Base-by-base conservation (phyloP, 2,797 vertebrate genomes). In the Manis javanica region DNA sequence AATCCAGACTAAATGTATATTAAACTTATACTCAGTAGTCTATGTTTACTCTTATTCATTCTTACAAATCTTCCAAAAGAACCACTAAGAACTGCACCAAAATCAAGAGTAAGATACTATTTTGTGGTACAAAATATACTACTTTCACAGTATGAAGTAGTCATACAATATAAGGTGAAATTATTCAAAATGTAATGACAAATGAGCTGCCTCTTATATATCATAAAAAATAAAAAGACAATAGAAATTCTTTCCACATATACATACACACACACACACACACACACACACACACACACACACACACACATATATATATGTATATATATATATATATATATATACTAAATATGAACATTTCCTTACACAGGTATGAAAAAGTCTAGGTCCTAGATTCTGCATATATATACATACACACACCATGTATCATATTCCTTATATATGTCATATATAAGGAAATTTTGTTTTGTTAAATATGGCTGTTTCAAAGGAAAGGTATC, bases 51-150 rank as follows among this genome's bases (percentile, higher is more conserved):
- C 69, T 83, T 77, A 59, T 93, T 71, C 31, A 68, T 51, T 87
- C 21, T 46, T 61, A 93, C 2, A 75, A 89, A 71, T 93, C 59
- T 96, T 29, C 31, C 21, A 39, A 72, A 78, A 55, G 15, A 87
- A 55, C 61, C 31, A 59, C 3, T 74, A 86, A 87, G 37, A 94
- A 75, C 23, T 87, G 14, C 64, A 89, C 13, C 68, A 69, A 86
- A 96, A 81, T 94, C 6, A 90, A 97, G 24, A 68, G 19, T 72
- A 94, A 79, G 71, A 23, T 94, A 31, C 93, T 85, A 81, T 57
- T 83, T 95, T 86, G 78, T 95, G 39, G 11, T 78, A 16, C 29
- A 97, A 64, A 85, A 63, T 37, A 49, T 68, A 42, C 92, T 97
- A 77, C 42, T 94, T 94, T 95, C 75, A 29, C 37, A 95, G 2